phyloP scores from a whole-genome alignment of 2,113 vertebrate genomes.

The Romanogobio albipinnatus region DNA sequence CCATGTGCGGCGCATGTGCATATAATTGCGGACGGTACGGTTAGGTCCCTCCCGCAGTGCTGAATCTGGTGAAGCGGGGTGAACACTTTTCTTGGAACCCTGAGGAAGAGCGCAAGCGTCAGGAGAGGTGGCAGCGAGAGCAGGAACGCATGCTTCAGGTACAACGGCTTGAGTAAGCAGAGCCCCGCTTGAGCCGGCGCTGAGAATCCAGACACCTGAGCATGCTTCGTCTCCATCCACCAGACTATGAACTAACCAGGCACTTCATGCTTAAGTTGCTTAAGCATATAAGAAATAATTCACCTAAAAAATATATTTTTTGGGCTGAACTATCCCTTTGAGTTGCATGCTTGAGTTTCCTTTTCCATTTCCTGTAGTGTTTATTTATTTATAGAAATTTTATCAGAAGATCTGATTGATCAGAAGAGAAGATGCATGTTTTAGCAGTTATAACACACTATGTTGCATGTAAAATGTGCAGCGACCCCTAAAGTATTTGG shows the following conservation, averaged over 20 bases:
- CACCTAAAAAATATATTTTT: not conserved
- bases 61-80: constrained; percentile 78
- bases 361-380: not conserved
- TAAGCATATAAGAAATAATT: not conserved
- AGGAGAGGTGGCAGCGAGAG: constrained; percentile 95
- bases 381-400: not conserved
- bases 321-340: not conserved
- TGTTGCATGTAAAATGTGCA: not conserved
- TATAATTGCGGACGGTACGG: constrained; percentile 54
- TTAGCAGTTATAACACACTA: not conserved
- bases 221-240: not conserved
- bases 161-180: constrained; percentile 63
- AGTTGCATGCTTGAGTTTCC: not conserved
- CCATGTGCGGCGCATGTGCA: constrained; percentile 33
- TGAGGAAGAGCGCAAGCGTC: constrained; percentile 93
- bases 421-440: constrained; percentile 12
- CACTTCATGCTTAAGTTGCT: not conserved
- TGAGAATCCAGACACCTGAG: constrained; percentile 5
- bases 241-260: not conserved
- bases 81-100: constrained; percentile 95
- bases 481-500: not conserved
- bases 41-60: constrained; percentile 72
- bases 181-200: constrained; percentile 35
- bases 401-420: not conserved
- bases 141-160: constrained; percentile 97